Evolutionary conservation across 1,140 invertebrate genomes (phyloP), one percentile per base, ranked within the genome.

Genomic region (Chironomus striatipennis): DNA sequence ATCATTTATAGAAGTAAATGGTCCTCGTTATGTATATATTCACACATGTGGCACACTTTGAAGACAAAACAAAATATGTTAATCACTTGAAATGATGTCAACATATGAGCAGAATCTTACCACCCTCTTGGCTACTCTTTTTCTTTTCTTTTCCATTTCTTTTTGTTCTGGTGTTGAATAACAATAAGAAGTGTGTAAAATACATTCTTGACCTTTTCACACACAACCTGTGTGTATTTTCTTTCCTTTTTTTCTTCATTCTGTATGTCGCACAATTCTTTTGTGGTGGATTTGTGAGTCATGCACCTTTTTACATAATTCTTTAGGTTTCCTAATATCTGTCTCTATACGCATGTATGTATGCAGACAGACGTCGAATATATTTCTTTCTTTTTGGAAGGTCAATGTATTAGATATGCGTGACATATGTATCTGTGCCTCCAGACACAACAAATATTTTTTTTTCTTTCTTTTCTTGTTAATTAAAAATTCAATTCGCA

Each of bases 21-120:
- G 24, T 34, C 65, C 17, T 70, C 9, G 15, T 20, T 70, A 70
- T 70, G 17, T 67, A 67, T 67, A n/a, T 65, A 2, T 47, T 47
- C 47, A 57, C 47, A 57, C 47, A 57, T 57, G 47, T 70, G 65
- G n/a, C n/a, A 10, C 10, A n/a, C n/a, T 9, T 67, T 9, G 65
- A 70, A 70, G 65, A 70, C 65, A 70, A 70, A 57, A 57, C 24
- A 34, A 70, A 70, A 70, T 70, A 70, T 70, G 65, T 70, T 70
- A 70, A 70, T 70, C 65, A 70, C 65, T 20, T 57, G 18, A 18
- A 17, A 70, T 70, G 65, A 70, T 70, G 20, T 70, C 65, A 7
- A 70, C 65, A 70, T 21, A 70, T 70, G 17, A 10, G 17, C 7
- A 17, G n/a, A 18, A 10, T n/a, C 18, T 18, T 70, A 10, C 47